Percentiles rank a stretch among this genome's conserved stretches.
Conservation (phyloP, 2,888 invertebrate species). For the Pristionchus maxplancki region DNA sequence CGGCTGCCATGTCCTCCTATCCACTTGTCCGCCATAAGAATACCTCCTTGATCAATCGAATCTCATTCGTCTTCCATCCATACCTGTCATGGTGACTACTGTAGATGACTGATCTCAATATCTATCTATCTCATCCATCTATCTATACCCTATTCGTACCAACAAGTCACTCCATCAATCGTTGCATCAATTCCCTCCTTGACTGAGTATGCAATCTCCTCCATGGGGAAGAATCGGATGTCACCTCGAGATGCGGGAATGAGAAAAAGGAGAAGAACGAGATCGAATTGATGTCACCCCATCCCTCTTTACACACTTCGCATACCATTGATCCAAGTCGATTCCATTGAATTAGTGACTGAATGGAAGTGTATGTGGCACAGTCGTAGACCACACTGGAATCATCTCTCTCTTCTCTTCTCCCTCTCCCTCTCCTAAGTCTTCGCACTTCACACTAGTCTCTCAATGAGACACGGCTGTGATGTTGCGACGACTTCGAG, state of each 20-base stretch:
- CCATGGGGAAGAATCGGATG: neutral
- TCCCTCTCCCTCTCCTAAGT: conserved; percentile 25
- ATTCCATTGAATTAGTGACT: neutral
- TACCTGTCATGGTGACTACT: neutral
- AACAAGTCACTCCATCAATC: conserved; percentile 10
- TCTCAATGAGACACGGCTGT: conserved; percentile 44
- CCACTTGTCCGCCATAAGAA: neutral
- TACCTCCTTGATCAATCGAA: neutral
- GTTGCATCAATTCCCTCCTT: neutral
- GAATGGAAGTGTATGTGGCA: conserved; percentile 29
- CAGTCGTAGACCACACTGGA: conserved; percentile 51
- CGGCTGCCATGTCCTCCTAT: conserved; percentile 33
- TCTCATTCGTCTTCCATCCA: neutral
- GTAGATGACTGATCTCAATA: conserved; percentile 50
- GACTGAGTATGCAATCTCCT: conserved; percentile 21
- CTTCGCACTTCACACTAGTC: conserved; percentile 42
- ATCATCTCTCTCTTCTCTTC: neutral
- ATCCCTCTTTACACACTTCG: conserved; percentile 15
- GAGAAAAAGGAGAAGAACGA: conserved; percentile 30
- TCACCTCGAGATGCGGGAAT: neutral
- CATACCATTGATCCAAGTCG: conserved; percentile 33
- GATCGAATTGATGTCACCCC: conserved; percentile 31
- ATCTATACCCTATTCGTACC: conserved; percentile 16
- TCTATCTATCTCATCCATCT: neutral
- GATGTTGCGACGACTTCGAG: conserved; percentile 45